Evolutionary conservation across 2,113 vertebrate genomes (phyloP).

Genomic region (Panurus biarmicus): DNA sequence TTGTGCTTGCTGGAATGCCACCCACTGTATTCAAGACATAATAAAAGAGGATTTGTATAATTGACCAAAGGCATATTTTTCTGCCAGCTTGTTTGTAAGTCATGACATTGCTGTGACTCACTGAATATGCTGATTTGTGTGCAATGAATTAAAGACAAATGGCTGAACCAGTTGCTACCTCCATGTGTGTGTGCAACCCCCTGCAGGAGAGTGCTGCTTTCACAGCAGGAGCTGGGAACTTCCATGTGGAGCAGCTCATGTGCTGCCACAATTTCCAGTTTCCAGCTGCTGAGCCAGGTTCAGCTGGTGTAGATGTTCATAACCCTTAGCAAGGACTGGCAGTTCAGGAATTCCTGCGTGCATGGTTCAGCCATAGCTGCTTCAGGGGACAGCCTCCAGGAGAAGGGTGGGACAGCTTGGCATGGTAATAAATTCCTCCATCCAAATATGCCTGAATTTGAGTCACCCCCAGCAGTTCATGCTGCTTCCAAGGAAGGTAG

Average conservation of each 20-base stretch:
- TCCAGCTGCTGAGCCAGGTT: background rate
- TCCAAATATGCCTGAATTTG: background rate
- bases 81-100: background rate
- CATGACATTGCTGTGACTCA: background rate
- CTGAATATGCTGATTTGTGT: background rate
- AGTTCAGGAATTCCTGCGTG: background rate
- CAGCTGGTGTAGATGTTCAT: background rate
- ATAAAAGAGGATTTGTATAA: background rate
- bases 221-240: background rate
- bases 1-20: background rate
- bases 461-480: background rate
- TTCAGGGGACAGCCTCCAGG: background rate
- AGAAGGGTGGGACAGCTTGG: background rate
- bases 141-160: background rate
- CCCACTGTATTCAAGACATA: background rate
- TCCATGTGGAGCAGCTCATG: background rate
- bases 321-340: background rate
- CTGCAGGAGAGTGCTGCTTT: background rate
- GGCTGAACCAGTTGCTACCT: background rate
- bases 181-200: background rate
- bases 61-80: background rate
- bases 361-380: background rate
- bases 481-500: background rate
- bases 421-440: background rate
- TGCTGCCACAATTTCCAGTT: background rate